Evolutionary conservation across 2,113 vertebrate genomes (phyloP).

Genomic region (Aix galericulata): DNA sequence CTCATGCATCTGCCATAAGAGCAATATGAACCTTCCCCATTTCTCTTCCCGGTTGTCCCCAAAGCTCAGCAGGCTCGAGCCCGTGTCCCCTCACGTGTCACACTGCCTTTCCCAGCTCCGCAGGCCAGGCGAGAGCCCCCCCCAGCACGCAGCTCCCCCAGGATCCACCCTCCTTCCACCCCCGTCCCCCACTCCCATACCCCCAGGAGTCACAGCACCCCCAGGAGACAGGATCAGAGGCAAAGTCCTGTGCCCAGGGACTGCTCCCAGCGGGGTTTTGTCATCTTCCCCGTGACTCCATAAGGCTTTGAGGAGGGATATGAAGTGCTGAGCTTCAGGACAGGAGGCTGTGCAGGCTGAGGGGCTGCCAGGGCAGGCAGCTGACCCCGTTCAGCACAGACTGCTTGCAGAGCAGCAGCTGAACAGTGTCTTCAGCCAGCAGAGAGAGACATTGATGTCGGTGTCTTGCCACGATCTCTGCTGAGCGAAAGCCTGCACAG

Average conservation of each 20-base stretch:
- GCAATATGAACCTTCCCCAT: not conserved
- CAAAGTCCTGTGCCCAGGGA: not conserved
- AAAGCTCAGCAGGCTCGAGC: not conserved
- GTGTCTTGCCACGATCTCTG: not conserved
- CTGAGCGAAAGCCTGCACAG: not conserved
- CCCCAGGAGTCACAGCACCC: not conserved
- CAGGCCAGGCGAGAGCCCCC: not conserved
- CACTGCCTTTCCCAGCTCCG: not conserved
- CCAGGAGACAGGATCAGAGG: not conserved
- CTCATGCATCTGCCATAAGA: not conserved
- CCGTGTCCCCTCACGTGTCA: not conserved
- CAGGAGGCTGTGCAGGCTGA: not conserved
- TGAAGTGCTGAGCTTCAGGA: not conserved
- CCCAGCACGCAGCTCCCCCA: no score
- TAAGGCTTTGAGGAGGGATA: not conserved
- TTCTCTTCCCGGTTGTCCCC: not conserved
- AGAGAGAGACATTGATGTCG: not conserved
- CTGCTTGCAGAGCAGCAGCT: not conserved
- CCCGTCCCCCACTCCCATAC: not conserved
- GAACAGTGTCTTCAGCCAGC: not conserved
- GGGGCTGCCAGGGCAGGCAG: not conserved
- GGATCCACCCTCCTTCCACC: not conserved
- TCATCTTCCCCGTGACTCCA: not conserved
- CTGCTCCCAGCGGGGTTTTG: not conserved
- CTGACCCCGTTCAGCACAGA: not conserved